Conservation (phyloP, 2,888 invertebrate genomes). For the Lysandra bellargus region DNA sequence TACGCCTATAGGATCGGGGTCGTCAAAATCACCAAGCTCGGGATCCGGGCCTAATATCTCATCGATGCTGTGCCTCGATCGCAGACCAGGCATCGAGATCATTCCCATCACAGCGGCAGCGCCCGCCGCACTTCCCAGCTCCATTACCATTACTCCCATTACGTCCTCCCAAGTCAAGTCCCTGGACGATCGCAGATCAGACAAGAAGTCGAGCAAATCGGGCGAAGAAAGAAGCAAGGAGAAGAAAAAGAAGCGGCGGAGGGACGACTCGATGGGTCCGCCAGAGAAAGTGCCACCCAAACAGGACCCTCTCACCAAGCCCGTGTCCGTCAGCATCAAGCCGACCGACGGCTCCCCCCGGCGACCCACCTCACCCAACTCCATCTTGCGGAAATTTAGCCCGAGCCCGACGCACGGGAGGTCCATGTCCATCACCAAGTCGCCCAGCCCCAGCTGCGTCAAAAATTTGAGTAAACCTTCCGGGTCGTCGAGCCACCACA, state of each 20-base stretch:
- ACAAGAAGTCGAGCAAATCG: slow-evolving; percentile 71
- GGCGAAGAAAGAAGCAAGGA: slow-evolving; percentile 77
- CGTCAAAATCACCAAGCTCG: slow-evolving; percentile 83
- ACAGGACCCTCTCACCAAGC: slow-evolving; percentile 85
- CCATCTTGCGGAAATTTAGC: slow-evolving; percentile 84
- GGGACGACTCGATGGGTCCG: slow-evolving; percentile 90
- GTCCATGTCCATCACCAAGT: slow-evolving; percentile 83
- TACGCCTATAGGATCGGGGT: slow-evolving; percentile 69
- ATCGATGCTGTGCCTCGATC: slow-evolving; percentile 83
- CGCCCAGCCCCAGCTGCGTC: slow-evolving; percentile 73
- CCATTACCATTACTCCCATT: slow-evolving; percentile 93
- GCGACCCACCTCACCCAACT: slow-evolving; percentile 84
- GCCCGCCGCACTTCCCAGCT: slow-evolving; percentile 85
- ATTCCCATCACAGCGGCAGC: slow-evolving; percentile 87
- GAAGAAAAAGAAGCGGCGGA: slow-evolving; percentile 88
- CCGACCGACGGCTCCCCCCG: slow-evolving; percentile 83
- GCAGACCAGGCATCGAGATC: slow-evolving; percentile 90
- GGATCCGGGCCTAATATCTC: slow-evolving; percentile 80
- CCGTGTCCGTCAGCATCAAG: slow-evolving; percentile 87
- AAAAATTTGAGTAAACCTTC: slow-evolving; percentile 72
- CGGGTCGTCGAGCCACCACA: slow-evolving; percentile 78
- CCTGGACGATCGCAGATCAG: slow-evolving; percentile 71
- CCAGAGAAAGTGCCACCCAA: slow-evolving; percentile 90
- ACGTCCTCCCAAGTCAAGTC: slow-evolving; percentile 79
- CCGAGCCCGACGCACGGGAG: slow-evolving; percentile 86